A percentile compares a stretch with the other conserved stretches of the same genome.
These are phyloP conservation scores for Dicyrtoma fusca DNA, from an alignment of 2,888 invertebrate species.

Conservation along the genomic window DNA sequence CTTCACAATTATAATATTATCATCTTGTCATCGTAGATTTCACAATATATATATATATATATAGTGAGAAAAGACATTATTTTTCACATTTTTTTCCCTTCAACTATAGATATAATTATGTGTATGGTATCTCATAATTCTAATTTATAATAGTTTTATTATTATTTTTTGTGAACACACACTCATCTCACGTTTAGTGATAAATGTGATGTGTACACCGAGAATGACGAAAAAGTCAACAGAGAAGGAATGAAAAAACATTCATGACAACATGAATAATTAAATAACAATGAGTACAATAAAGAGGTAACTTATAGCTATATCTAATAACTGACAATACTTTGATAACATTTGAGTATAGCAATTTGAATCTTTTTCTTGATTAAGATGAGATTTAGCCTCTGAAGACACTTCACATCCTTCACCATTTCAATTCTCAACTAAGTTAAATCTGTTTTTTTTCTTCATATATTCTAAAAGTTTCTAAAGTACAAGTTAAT, in stretches of 20 bases:
- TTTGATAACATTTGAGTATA: slow-evolving; percentile 33
- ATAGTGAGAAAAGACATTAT: slow-evolving; percentile 30
- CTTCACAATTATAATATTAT: slow-evolving; percentile 29
- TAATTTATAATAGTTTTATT: neutral
- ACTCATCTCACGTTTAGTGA: slow-evolving; percentile 10
- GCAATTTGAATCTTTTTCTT: slow-evolving; percentile 9
- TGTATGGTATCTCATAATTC: neutral
- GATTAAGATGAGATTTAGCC: slow-evolving; percentile 16
- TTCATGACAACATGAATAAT: slow-evolving; percentile 34
- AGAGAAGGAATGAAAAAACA: slow-evolving; percentile 31
- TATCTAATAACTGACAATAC: slow-evolving; percentile 34
- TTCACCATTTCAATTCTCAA: slow-evolving; percentile 11
- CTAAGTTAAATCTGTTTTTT: slow-evolving; percentile 15
- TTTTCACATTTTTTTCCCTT: neutral
- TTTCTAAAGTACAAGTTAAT: slow-evolving; percentile 22
- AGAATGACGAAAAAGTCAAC: slow-evolving; percentile 20
- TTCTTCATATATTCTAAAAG: slow-evolving; percentile 17
- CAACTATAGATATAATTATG: slow-evolving; percentile 24
- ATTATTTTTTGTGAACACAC: neutral
- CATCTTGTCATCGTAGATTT: slow-evolving; percentile 25
- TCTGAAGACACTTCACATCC: slow-evolving; percentile 10
- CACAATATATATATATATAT: slow-evolving; percentile 15
- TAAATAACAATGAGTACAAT: slow-evolving; percentile 33
- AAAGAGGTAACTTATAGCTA: slow-evolving; percentile 28
- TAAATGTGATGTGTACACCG: neutral